Evolutionary conservation across 2,113 vertebrate species (phyloP).

Genomic region (Oryzias celebensis): DNA sequence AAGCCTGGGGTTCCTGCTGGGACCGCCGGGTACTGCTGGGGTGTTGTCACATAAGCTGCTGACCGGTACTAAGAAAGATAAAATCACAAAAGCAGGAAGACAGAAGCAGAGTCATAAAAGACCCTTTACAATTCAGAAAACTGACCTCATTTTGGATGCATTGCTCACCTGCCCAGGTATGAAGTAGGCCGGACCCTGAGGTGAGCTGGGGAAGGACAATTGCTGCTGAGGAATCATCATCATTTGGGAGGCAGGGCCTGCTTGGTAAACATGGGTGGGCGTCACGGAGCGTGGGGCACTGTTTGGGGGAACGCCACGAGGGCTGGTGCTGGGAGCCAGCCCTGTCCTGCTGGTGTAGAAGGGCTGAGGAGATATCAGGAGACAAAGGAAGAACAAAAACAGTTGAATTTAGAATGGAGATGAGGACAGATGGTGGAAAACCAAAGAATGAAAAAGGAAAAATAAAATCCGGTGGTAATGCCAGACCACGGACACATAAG

Average conservation of each 20-base stretch:
- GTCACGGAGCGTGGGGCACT: slow-evolving; percentile 87
- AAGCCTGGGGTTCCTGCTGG: slow-evolving; percentile 88
- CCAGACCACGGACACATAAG: not conserved
- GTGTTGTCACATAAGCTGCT: slow-evolving; percentile 85
- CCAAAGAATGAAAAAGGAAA: not conserved
- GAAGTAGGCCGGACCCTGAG: slow-evolving; percentile 88
- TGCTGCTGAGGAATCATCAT: slow-evolving; percentile 96
- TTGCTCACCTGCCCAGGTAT: slow-evolving; percentile 85
- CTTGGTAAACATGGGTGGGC: slow-evolving; percentile 90
- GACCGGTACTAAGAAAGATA: slow-evolving; percentile 82
- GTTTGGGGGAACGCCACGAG: slow-evolving; percentile 85
- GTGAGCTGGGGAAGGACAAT: slow-evolving; percentile 85
- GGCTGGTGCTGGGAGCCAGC: slow-evolving; percentile 79
- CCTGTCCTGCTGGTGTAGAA: slow-evolving; percentile 88
- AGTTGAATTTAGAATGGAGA: slow-evolving; percentile 1
- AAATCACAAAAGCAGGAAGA: not conserved
- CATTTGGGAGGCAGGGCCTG: slow-evolving; percentile 88
- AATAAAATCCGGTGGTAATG: not conserved
- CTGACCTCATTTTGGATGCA: no score
- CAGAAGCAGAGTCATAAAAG: not conserved
- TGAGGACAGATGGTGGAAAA: not conserved
- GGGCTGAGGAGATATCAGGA: slow-evolving; percentile 76
- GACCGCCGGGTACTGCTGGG: slow-evolving; percentile 93
- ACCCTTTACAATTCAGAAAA: not conserved
- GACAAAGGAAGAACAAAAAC: no score